Evolutionary conservation across 2,888 invertebrate genomes (phyloP), one percentile per base, ranked within the genome.

Genomic region (Cataglyphis cursor): DNA sequence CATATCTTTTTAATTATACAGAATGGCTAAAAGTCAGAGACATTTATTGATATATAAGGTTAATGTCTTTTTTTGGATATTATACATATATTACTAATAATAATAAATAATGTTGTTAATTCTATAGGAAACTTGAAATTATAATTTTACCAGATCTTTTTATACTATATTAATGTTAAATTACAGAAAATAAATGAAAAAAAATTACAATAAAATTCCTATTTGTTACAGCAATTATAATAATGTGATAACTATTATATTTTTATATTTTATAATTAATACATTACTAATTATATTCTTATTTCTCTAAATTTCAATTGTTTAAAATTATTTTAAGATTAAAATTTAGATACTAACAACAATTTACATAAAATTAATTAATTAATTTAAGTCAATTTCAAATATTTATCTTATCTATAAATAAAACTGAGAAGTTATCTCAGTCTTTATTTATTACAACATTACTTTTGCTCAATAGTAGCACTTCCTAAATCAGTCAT

Each of bases 401-500:
- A 81, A 87, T 82, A 84, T 83, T n/a, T 81, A 59, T 62, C 35
- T 80, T 54, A 78, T 85, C 85, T 82, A 89, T 87, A 90, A 90
- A 90, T 89, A 89, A 76, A 66, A 68, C 15, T 61, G 51, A 81
- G 54, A 35, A 38, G 44, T 24, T 18, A 8, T 72, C 41, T 44
- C 61, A 83, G 70, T 62, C 31, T 76, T 51, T 44, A 15, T 44
- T 65, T 68, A 68, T 6, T 21, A 10, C 41, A 66, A 62, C 68
- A 75, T 90, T 96, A 97, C 95, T 97, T 97, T 85, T 96, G 96
- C 91, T 98, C 98, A 93, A 98, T 97, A 5, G 97, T 97, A 12
- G 98, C 98, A 89, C 97, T 97, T 51, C 98, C 97, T 85, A 99
- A 96, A 95, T 99, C 98, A 51, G 97, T 98, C 98, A 99, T 99